These are phyloP conservation scores for Subanguina moxae DNA, from an alignment of 1,140 invertebrate species.

Conservation along the genomic window DNA sequence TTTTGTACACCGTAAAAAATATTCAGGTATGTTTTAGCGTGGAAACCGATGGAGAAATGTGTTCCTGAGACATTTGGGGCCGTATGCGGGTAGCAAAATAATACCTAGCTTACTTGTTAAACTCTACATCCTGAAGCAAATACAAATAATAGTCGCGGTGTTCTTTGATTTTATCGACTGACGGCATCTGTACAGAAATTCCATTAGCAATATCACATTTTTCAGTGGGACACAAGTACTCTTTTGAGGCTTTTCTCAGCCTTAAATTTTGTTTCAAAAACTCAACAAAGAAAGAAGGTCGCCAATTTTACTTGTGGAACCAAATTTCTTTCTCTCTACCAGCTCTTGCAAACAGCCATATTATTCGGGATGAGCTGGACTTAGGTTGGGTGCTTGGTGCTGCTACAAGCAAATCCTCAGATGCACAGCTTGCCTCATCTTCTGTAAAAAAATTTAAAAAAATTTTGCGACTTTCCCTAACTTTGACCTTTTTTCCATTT, in stretches of 20 bases:
- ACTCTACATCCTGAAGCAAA: background rate
- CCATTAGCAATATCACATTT: background rate
- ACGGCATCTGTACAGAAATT: slow-evolving; percentile 1
- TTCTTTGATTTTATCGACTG: slow-evolving; percentile 1
- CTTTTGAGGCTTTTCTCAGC: slow-evolving; percentile 42
- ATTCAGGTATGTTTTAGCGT: no score
- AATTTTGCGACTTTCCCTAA: no score
- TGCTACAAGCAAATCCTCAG: background rate
- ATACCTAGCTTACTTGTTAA: background rate
- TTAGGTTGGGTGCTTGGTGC: background rate
- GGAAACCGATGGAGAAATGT: no score
- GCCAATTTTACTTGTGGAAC: slow-evolving; percentile 63
- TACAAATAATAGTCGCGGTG: background rate
- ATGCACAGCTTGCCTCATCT: background rate
- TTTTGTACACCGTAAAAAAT: no score
- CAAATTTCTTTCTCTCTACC: slow-evolving; percentile 84
- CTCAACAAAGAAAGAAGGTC: no score
- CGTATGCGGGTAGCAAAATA: no score
- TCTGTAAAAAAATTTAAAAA: no score
- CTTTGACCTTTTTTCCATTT: no score
- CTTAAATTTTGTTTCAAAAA: slow-evolving; percentile 15
- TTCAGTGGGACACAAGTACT: background rate
- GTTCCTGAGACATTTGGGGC: no score
- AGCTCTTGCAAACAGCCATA: slow-evolving; percentile 74
- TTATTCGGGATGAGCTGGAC: background rate